Base-by-base conservation (phyloP, 2,888 invertebrate genomes). In the Unio delphinus region DNA sequence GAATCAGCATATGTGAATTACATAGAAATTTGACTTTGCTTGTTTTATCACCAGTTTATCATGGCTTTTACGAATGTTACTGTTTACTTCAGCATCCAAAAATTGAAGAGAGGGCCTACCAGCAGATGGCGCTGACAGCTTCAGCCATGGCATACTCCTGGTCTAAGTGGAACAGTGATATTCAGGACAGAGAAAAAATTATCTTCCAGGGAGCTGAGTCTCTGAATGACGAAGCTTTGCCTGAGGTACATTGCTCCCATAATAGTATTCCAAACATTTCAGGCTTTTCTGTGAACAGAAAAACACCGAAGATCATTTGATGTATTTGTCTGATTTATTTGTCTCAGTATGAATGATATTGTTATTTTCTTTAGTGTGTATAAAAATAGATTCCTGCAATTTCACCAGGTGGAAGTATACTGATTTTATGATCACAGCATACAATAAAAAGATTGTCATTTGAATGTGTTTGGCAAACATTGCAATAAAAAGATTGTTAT, bases 91-190 rank as follows among this genome's bases (percentile, higher is more conserved):
- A 89, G 89, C 86, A 88, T 71, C 75, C 86, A 57, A 75, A 86
- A 30, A 78, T 88, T 54, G 89, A 89, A 65, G 84, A 86, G 20
- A 75, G 84, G 65, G 72, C 84, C 28, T 90, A 90, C 68, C 85
- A 89, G 68, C 89, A 90, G 80, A 89, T 90, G 86, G 88, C 89
- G 0, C 74, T 89, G 58, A 81, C 83, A 26, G 78, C 88, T 2
- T 88, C 89, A 15, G 70, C 83, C 11, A 84, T 89, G 78, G 89
- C 89, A 6, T 90, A 85, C 78, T 81, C 87, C 17, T 90, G 88
- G 86, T 89, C 89, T 17, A 87, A 87, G 74, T 90, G 89, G 89
- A 90, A 90, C 77, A 73, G 80, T 55, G 85, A 86, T 20, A 70
- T 73, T 8, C 83, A 84, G 55, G 79, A 80, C 23, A 76, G 75